A percentile compares a stretch with the other conserved stretches of the same genome.
Evolutionary conservation across 1,140 invertebrate genomes (phyloP).

Genomic region (Brachionus angularis): DNA sequence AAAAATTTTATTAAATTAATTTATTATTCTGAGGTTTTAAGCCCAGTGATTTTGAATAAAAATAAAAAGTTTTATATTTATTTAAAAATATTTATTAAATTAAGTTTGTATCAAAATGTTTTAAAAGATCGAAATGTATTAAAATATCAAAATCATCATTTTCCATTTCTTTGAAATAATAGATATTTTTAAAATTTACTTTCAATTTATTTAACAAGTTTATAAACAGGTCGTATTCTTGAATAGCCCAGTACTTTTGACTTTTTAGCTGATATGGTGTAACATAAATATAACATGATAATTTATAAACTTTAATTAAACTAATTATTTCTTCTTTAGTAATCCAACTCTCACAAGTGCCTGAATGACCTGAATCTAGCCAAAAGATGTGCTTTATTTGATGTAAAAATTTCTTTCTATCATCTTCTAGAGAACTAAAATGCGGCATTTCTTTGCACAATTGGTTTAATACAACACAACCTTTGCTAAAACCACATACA

Average conservation of each 20-base stretch:
- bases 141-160: constrained; percentile 25
- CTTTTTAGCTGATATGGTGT: constrained; percentile 40
- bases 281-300: constrained; percentile 9
- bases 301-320: background rate
- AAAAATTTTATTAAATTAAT: too few species aligned
- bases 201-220: background rate
- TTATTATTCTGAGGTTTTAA: constrained; percentile 16
- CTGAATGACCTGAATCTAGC: constrained; percentile 38
- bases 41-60: background rate
- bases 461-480: constrained; percentile 39
- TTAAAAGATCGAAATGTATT: constrained; percentile 38
- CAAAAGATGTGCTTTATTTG: constrained; percentile 38
- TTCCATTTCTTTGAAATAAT: constrained; percentile 29
- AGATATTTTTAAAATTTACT: constrained; percentile 30
- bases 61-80: background rate
- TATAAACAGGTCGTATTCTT: constrained; percentile 27
- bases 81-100: constrained; percentile 28
- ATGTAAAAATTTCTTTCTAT: background rate
- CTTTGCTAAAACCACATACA: constrained; percentile 35
- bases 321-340: constrained; percentile 2
- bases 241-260: constrained; percentile 1
- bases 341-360: constrained; percentile 13
- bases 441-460: background rate
- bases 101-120: constrained; percentile 20
- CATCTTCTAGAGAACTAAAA: too few species aligned